These are phyloP conservation scores for Drosophila melanosoma DNA, from an alignment of 2,888 invertebrate genomes.

Conservation along the genomic window DNA sequence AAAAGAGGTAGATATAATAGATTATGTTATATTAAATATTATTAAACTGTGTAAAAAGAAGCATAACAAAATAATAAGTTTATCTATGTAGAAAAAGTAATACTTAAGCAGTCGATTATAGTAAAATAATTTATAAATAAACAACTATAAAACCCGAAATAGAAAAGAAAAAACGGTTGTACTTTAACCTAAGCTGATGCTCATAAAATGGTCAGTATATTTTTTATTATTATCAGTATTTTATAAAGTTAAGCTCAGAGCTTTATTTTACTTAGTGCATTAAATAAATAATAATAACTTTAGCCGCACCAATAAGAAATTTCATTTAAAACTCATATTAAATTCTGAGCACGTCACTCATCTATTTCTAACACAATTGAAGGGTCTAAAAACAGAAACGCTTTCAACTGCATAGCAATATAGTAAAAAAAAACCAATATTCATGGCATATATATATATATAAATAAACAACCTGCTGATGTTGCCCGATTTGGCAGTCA, in stretches of 20 bases:
- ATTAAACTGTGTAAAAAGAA: neutral
- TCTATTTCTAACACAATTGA: neutral
- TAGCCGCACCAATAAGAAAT: neutral
- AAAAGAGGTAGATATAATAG: neutral
- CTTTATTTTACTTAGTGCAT: neutral
- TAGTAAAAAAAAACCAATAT: neutral
- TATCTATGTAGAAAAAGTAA: neutral
- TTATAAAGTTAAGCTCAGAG: neutral
- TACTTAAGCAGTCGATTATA: neutral
- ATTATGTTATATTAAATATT: neutral
- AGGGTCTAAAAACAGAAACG: neutral
- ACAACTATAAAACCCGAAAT: neutral
- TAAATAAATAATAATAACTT: neutral
- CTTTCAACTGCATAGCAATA: neutral
- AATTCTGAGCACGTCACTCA: neutral
- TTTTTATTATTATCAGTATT: too few relatives aligned
- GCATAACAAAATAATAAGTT: neutral
- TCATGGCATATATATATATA: too few relatives aligned
- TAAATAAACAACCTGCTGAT: constrained; percentile 19
- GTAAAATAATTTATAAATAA: neutral
- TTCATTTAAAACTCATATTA: neutral
- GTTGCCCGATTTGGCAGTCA: constrained; percentile 31
- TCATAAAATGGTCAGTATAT: neutral
- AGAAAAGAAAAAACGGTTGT: neutral
- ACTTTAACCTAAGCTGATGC: neutral